These are phyloP conservation scores for Lontra canadensis DNA, from an alignment of 2,113 vertebrate species.

Conservation along the genomic window DNA sequence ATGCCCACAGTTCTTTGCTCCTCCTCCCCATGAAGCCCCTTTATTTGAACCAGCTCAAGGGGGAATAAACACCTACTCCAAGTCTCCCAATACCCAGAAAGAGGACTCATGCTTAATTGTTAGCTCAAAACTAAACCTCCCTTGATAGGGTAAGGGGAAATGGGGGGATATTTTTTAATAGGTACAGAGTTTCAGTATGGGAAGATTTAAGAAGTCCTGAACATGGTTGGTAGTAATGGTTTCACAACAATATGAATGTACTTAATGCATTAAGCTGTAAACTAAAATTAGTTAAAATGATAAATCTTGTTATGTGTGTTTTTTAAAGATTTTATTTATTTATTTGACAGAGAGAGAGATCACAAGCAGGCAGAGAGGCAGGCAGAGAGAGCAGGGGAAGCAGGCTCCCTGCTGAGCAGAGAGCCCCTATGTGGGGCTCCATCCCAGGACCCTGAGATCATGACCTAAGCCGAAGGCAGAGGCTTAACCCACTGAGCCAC, in stretches of 20 bases:
- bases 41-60: neutral
- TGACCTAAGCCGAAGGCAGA: too few relatives aligned
- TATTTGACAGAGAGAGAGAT: too few relatives aligned
- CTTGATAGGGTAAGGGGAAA: neutral
- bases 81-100: neutral
- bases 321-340: too few relatives aligned
- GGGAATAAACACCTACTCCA: neutral
- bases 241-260: neutral
- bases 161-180: neutral
- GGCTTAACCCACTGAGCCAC: too few relatives aligned
- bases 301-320: neutral
- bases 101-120: neutral
- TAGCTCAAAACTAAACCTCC: neutral
- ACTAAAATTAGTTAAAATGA: neutral
- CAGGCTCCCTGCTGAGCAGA: too few relatives aligned
- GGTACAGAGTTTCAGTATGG: neutral
- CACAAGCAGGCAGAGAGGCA: too few relatives aligned
- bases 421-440: too few relatives aligned
- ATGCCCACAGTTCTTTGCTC: neutral
- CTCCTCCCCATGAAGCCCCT: neutral
- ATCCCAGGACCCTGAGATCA: too few relatives aligned
- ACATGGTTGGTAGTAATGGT: neutral
- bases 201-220: neutral
- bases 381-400: too few relatives aligned
- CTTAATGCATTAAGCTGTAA: neutral